Evolutionary conservation across 2,797 vertebrate species (phyloP), one percentile per base, ranked within the genome.

Genomic region (Dendrocincla fuliginosa): DNA sequence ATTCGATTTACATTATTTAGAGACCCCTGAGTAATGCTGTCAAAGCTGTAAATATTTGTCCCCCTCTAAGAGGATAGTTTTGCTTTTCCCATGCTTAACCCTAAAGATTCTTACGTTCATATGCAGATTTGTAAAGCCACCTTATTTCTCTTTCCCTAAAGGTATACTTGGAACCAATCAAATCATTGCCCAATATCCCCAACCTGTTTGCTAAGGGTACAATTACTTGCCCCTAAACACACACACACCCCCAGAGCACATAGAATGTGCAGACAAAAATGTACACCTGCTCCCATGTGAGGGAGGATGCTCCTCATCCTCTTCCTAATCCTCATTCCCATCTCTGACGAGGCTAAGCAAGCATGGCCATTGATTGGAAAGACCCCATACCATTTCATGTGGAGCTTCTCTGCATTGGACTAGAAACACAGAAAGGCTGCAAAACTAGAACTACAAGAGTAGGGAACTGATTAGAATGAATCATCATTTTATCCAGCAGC

Each of bases 211-310:
- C n/a, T 27, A 55, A 55, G 22, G 33, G 6, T 32, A 24, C 10
- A 9, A 28, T 33, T 70, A 28, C 24, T 67, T 67, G 22, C 12
- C 44, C 28, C 11, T 24, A 11, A 46, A 46, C 4, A 27, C 46
- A 46, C 44, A 53, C 13, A 35, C 20, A 24, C 19, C 20, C 8
- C 37, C 14, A 20, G 4, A 84, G 12, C 44, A 71, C 22, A 41
- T 5, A 46, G 18, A 67, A 42, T 2, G 19, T 35, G 19, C 47
- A 88, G 56, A 63, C 30, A 23, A 44, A 74, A 86, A 59, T 1
- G 0, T 18, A 32, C 32, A 20, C 5, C 6, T 13, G 32, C 3
- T 67, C 28, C 18, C 13, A 4, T 8, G 1, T 23, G 50, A 39
- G 12, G 8, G 8, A 64, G 44, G 22, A 57, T 64, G 57, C 10